phyloP scores from a whole-genome alignment of 2,888 invertebrate species.

The Lasioglossum marginatum region DNA sequence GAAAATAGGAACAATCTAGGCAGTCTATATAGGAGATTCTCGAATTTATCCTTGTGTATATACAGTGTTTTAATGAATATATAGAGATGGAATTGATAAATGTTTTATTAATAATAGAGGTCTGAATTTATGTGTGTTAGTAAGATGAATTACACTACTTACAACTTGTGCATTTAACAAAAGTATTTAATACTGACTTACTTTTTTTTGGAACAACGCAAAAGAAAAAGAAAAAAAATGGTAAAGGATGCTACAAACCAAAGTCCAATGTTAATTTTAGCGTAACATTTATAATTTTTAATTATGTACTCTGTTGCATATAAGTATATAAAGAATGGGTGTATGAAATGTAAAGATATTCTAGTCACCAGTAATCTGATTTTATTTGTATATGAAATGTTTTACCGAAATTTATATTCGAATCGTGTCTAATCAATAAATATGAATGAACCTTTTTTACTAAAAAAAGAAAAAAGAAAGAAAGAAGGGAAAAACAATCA shows the following conservation, averaged over 20 bases:
- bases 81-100: conserved; percentile 31
- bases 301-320: conserved; percentile 76
- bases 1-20: conserved; percentile 10
- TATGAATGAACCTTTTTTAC: conserved; percentile 30
- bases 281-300: conserved; percentile 74
- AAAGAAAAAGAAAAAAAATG: conserved; percentile 46
- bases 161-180: conserved; percentile 75
- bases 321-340: conserved; percentile 79
- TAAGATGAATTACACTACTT: conserved; percentile 74
- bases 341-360: conserved; percentile 82
- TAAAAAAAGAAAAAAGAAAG: conserved; percentile 15
- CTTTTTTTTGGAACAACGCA: conserved; percentile 47
- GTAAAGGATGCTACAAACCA: conserved; percentile 82
- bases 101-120: conserved; percentile 28
- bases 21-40: conserved; percentile 33
- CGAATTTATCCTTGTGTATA: conserved; percentile 23
- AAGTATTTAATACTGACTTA: conserved; percentile 66
- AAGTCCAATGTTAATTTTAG: conserved; percentile 80
- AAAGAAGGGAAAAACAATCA: conserved; percentile 34
- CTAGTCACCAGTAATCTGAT: conserved; percentile 83
- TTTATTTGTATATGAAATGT: conserved; percentile 77
- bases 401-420: conserved; percentile 57
- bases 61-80: conserved; percentile 21
- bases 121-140: conserved; percentile 30
- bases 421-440: conserved; percentile 46